Evolutionary conservation across 2,888 invertebrate genomes (phyloP), one percentile per base, ranked within the genome.

Genomic region (Syrphus vitripennis): DNA sequence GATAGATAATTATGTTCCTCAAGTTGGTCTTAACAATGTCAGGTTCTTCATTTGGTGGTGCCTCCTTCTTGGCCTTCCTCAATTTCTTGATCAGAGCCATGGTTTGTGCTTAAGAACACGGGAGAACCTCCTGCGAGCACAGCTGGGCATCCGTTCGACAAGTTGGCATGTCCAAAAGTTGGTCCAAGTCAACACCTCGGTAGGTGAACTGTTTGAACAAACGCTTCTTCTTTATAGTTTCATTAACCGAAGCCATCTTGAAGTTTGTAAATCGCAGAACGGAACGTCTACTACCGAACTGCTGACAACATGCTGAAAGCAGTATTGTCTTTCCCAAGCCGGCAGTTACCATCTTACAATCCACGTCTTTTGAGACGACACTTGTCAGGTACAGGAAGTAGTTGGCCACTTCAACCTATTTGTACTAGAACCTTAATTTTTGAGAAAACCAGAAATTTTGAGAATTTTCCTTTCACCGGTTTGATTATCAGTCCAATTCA

Each of bases 171-270:
- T 99, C 99, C 90, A 99, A 95, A 90, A 99, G 96, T 93, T 99
- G 99, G 93, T 99, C 99, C 90, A 99, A 95, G 94, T 99, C 99
- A 88, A 99, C 99, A 90, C 99, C 99, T 90, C 99, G 96, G 95
- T 97, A 99, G 93, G 98, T 98, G 95, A 98, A 99, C 95, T 99
- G 99, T 94, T 98, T 96, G 95, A 99, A 99, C 92, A 98, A 97
- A 95, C 99, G 97, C 95, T 98, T 99, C 95, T 99, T 99, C 95
- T 98, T 98, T 90, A 95, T 94, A 92, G 96, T 96, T 94, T 97
- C 97, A 90, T 97, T 97, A 90, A 95, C 96, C 94, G 94, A 94
- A 92, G 94, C 94, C 94, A 94, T 94, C 93, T 94, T 94, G 93
- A 93, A 92, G 91, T 92, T 92, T 94, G 93, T 93, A 93, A 93